Evolutionary conservation across 2,888 invertebrate species (phyloP), one percentile per base, ranked within the genome.

Genomic region (Sarcophaga rosellei): DNA sequence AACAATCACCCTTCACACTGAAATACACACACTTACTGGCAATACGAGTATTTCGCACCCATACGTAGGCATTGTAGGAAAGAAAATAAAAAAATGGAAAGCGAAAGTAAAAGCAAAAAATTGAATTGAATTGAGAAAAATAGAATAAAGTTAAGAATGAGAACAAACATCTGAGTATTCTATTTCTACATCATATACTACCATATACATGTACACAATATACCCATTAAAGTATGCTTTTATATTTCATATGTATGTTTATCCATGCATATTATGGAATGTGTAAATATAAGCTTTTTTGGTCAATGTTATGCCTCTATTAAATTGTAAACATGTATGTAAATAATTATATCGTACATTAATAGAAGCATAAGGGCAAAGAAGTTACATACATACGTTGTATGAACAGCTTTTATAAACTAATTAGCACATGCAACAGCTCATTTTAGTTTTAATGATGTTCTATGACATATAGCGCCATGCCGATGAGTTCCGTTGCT

Each of bases 301-400:
- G n/a, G 4, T 3, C 10, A 35, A 35, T 35, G 10, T 0, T 20
- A 10, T n/a, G 61, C 21, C n/a, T 65, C 4, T 65, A 65, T 65
- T 17, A 65, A 25, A 17, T n/a, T 44, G 35, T 44, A 35, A 2
- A n/a, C 10, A 11, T 44, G 65, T 65, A 44, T 65, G 44, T 35
- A 65, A 44, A 65, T 65, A 65, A 44, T 65, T 65, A 65, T 65
- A 11, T 65, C 35, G 4, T 65, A n/a, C n/a, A 65, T 65, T 44
- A 65, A 35, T n/a, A 44, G 3, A 65, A 11, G 5, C 65, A n/a
- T 65, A 35, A 35, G 10, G 2, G 35, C 35, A 35, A 8, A 35
- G 35, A 35, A 35, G 35, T 35, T 35, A 35, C 35, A 2, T 35
- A 35, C 2, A 10, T 10, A 35, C 10, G 8, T 35, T 35, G 8